A percentile compares a stretch with the other conserved stretches of the same genome.
Evolutionary conservation across 2,113 vertebrate species (phyloP).

Genomic region (Sapayoa aenigma): DNA sequence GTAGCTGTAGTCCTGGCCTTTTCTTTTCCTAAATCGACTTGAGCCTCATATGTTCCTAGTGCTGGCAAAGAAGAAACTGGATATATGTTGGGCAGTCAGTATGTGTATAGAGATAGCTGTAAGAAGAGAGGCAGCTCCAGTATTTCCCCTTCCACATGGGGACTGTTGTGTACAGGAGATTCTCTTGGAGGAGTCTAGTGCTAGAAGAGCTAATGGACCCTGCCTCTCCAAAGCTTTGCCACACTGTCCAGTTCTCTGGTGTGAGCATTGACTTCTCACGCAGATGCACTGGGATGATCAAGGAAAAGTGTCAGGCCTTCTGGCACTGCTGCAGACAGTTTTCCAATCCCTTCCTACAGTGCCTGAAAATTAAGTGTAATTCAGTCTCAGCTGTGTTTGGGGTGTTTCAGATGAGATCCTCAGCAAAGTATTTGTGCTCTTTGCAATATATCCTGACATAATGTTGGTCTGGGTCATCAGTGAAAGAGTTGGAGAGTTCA

Average conservation of each 20-base stretch:
- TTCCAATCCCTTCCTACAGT: not conserved
- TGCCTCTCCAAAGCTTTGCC: not conserved
- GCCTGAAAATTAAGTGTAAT: not conserved
- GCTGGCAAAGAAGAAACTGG: not conserved
- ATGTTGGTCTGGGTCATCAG: not conserved
- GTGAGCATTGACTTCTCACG: not conserved
- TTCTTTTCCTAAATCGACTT: not conserved
- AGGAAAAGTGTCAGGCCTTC: not conserved
- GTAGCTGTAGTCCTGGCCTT: not conserved
- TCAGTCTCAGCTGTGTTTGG: not conserved
- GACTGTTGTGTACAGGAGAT: not conserved
- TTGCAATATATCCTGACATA: not conserved
- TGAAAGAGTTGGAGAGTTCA: not conserved
- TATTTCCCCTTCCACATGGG: rapidly evolving
- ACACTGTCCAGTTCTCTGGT: not conserved
- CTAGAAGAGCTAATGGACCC: not conserved
- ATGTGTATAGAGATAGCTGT: not conserved
- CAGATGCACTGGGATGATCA: not conserved
- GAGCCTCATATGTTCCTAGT: not conserved
- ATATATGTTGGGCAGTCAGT: not conserved
- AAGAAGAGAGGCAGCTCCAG: not conserved
- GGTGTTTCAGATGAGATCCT: not conserved
- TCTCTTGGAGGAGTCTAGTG: not conserved
- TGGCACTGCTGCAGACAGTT: not conserved
- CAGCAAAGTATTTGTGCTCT: not conserved